These are phyloP conservation scores for Catajapyx aquilonaris DNA, from an alignment of 1,140 invertebrate species.

Conservation along the genomic window DNA sequence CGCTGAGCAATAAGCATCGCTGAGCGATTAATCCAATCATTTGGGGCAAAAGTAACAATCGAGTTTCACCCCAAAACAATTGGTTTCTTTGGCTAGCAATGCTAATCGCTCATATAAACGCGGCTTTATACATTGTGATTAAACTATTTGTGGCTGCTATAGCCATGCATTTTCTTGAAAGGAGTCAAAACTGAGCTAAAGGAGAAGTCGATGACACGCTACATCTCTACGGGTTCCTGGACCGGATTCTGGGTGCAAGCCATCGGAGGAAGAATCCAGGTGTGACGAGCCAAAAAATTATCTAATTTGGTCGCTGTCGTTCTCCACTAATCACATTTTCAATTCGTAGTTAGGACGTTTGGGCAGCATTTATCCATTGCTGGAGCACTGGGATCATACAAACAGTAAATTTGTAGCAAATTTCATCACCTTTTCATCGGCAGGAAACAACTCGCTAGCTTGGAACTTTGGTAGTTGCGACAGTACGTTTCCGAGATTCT, in stretches of 20 bases:
- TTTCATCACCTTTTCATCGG: conserved; percentile 13
- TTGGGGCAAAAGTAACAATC: no score
- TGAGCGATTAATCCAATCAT: no score
- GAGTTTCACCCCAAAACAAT: no score
- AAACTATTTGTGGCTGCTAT: no score
- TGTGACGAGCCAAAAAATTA: conserved; percentile 22
- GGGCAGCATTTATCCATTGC: conserved; percentile 22
- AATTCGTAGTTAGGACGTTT: conserved; percentile 23
- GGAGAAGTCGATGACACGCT: conserved; percentile 25
- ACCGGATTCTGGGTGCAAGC: conserved; percentile 28
- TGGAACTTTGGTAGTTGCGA: no score
- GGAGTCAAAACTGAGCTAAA: conserved; percentile 21
- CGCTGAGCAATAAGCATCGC: no score
- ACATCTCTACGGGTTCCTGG: conserved; percentile 31
- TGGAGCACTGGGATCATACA: conserved; percentile 19
- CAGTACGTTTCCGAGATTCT: no score
- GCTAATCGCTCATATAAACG: no score
- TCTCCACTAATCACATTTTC: conserved; percentile 10
- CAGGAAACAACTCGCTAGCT: no score
- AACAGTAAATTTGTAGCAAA: conserved; percentile 26
- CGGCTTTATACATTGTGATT: no score
- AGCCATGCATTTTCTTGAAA: no score
- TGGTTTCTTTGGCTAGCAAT: no score
- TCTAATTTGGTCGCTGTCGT: conserved; percentile 27
- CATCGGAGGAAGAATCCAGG: conserved; percentile 22